A percentile compares a stretch with the other conserved stretches of the same genome.
Evolutionary conservation across 2,888 invertebrate species (phyloP).

Genomic region (Dendrolimus houi): DNA sequence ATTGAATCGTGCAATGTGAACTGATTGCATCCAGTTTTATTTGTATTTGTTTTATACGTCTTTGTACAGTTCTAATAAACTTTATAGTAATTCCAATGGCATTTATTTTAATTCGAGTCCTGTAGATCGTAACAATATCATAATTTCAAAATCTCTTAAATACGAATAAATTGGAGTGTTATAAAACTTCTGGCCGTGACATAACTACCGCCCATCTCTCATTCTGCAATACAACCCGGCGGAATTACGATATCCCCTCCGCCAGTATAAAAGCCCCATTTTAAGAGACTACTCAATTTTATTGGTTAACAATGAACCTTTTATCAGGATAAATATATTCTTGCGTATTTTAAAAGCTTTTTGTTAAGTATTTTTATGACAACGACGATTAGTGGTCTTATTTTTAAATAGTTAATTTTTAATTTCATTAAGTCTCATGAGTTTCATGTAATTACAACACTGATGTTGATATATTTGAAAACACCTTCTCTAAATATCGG

Average conservation of each 20-base stretch:
- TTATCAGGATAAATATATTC: neutral
- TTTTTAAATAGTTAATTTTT: no score
- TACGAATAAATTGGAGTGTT: conserved; percentile 14
- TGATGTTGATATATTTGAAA: no score
- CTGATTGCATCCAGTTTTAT: no score
- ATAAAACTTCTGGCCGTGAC: conserved; percentile 51
- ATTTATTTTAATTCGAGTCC: no score
- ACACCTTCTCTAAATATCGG: no score
- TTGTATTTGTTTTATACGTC: no score
- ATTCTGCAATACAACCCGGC: conserved; percentile 35
- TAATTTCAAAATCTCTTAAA: neutral
- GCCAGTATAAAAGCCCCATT: neutral
- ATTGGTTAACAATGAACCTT: neutral
- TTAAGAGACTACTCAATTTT: neutral
- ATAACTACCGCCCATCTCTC: conserved; percentile 45
- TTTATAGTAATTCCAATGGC: no score
- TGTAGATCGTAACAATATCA: no score
- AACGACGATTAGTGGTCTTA: neutral
- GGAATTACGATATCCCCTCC: neutral
- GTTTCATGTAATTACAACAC: no score
- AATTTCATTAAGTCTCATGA: no score
- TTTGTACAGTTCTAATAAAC: no score
- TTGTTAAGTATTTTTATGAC: neutral
- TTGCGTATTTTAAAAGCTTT: neutral
- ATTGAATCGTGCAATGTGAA: no score